phyloP scores from a whole-genome alignment of 2,113 vertebrate species.

The Callospermophilus lateralis region DNA sequence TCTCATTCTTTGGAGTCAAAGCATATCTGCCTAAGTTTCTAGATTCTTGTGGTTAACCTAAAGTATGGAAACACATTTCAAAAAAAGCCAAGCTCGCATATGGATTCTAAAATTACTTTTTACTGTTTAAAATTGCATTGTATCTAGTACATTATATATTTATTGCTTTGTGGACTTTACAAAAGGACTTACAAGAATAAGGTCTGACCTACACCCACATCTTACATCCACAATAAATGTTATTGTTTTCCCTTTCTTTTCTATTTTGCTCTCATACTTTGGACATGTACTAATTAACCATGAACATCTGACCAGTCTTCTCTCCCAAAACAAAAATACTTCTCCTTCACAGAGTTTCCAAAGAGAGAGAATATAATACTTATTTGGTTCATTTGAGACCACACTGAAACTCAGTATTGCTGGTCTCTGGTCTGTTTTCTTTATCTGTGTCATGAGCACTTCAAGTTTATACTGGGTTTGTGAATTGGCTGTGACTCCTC shows the following conservation, averaged over 20 bases:
- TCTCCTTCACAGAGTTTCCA: slow-evolving; percentile 18
- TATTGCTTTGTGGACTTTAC: not conserved
- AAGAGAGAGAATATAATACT: not conserved
- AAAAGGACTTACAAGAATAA: not conserved
- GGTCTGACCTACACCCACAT: not conserved
- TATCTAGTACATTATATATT: not conserved
- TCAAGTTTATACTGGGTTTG: not conserved
- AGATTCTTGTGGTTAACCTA: slow-evolving; percentile 48
- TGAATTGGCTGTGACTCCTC: not conserved
- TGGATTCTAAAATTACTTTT: slow-evolving; percentile 50
- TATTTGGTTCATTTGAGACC: not conserved
- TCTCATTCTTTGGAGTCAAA: slow-evolving; percentile 58
- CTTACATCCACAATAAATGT: not conserved
- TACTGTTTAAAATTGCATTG: slow-evolving; percentile 28
- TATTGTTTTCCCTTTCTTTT: not conserved
- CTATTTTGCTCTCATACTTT: not conserved
- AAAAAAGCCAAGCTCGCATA: slow-evolving; percentile 41
- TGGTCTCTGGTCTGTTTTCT: not conserved
- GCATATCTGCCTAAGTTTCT: slow-evolving; percentile 37
- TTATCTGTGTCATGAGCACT: not conserved
- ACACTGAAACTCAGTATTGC: not conserved
- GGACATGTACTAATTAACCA: not conserved
- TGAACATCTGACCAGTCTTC: not conserved
- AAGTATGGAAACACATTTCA: slow-evolving; percentile 33
- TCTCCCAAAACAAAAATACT: slow-evolving; percentile 6